Evolutionary conservation across 1,140 invertebrate genomes (phyloP).

Genomic region (Pararge aegeria): DNA sequence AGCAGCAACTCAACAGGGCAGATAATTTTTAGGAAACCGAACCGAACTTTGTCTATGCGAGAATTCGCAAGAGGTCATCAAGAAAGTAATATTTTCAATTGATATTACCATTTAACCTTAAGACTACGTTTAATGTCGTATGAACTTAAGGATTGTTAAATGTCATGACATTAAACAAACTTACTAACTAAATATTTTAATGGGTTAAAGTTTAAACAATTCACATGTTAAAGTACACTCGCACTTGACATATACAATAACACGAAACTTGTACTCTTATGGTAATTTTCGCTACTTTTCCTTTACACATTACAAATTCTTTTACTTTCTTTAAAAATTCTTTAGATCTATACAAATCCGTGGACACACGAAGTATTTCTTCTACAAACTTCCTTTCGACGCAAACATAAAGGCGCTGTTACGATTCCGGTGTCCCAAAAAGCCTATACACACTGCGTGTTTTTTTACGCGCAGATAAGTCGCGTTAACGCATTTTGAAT

Average conservation of each 20-base stretch:
- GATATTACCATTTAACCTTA: neutral
- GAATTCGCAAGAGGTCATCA: neutral
- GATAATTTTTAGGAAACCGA: no score
- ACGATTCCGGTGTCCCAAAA: slow-evolving; percentile 32
- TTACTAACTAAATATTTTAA: neutral
- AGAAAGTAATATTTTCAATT: neutral
- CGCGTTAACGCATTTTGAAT: no score
- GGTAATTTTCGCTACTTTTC: no score
- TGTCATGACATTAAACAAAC: neutral
- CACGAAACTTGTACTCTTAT: no score
- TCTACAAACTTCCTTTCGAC: slow-evolving; percentile 25
- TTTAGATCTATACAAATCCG: neutral
- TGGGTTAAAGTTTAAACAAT: neutral
- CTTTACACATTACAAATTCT: neutral
- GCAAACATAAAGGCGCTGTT: slow-evolving; percentile 21
- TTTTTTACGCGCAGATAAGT: no score
- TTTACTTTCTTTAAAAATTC: neutral
- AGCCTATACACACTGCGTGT: no score
- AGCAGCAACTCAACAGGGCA: no score
- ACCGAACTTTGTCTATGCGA: no score
- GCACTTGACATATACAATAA: neutral
- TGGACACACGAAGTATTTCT: slow-evolving; percentile 7
- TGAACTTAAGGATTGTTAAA: neutral
- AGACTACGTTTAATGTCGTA: slow-evolving; percentile 1
- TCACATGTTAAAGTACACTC: neutral